A percentile compares a stretch with the other conserved stretches of the same genome.
Conservation (phyloP, 1,140 invertebrate species). For the Drosophila oshimai region DNA sequence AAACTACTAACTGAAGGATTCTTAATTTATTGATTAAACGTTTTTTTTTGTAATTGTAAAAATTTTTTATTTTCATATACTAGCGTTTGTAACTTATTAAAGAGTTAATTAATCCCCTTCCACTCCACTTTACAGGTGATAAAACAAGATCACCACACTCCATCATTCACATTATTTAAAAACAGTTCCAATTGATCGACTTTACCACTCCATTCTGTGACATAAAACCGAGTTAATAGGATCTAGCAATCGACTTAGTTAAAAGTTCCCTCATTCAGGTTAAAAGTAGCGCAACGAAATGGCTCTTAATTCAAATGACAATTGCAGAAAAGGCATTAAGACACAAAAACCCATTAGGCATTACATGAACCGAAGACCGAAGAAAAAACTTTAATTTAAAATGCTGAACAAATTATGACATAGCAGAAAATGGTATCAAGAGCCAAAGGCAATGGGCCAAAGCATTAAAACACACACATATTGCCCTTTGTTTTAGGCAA, state of each 20-base stretch:
- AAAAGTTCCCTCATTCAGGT: background rate
- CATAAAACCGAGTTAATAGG: background rate
- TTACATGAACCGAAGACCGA: background rate
- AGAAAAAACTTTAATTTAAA: constrained; percentile 47
- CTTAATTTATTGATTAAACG: no score
- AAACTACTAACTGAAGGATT: no score
- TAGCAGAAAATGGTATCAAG: constrained; percentile 33
- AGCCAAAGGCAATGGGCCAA: constrained; percentile 40
- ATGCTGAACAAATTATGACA: constrained; percentile 73
- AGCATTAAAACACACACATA: constrained; percentile 22
- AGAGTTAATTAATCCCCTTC: no score
- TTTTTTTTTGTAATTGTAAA: no score
- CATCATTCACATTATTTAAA: no score
- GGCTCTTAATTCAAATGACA: constrained; percentile 74
- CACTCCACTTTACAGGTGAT: no score
- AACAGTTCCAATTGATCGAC: constrained; percentile 10
- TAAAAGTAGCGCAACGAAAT: constrained; percentile 45
- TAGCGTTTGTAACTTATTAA: no score
- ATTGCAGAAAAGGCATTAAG: constrained; percentile 53
- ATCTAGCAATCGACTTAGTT: constrained; percentile 16
- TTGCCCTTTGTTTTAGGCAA: constrained; percentile 32
- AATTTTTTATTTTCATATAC: no score
- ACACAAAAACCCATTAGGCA: constrained; percentile 46
- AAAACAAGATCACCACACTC: no score
- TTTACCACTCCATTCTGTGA: background rate